Base-by-base conservation (phyloP, 2,797 vertebrate species). In the Bothrops alternatus region DNA sequence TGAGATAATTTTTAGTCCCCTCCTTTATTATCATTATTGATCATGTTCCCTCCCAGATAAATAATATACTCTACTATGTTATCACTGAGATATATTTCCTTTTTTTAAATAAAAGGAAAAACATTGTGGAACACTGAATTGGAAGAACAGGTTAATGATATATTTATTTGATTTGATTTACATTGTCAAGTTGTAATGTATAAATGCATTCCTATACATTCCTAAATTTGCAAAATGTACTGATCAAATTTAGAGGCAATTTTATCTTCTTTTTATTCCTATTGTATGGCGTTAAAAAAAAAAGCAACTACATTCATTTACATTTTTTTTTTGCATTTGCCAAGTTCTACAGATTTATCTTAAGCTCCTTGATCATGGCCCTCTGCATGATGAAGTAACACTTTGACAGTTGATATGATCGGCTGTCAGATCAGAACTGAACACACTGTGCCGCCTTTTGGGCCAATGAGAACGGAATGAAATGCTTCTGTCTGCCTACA, bases 401-500 rank as follows among this genome's bases (percentile, higher is more conserved):
- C 94, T 93, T 47, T 90, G 86, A 88, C 92, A 90, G 82, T 90
- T 90, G 88, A 92, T 91, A 53, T 90, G 92, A 91, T 92, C 63
- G 47, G 90, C 61, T 91, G 87, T 93, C 92, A 86, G 60, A 82
- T 88, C 90, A 88, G 90, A 94, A 91, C 85, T 93, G 92, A 91
- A 93, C 69, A 85, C 88, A 69, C 53, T 90, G 90, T 88, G 89
- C 93, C 90, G 28, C 73, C 94, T 95, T 91, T 89, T 12, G 32
- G 96, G 95, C 94, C 96, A 95, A 93, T 53, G 87, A 95, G 95
- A 78, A 89, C 94, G 85, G 91, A 28, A 93, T 78, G 4, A 91
- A 58, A 96, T 92, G 32, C 90, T 82, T 93, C 88, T 87, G 95
- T 95, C 95, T 94, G 94, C 96, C 25, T 55, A 90, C 93, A 94